phyloP scores from a whole-genome alignment of 2,797 vertebrate species.

The Loris lydekkerianus region DNA sequence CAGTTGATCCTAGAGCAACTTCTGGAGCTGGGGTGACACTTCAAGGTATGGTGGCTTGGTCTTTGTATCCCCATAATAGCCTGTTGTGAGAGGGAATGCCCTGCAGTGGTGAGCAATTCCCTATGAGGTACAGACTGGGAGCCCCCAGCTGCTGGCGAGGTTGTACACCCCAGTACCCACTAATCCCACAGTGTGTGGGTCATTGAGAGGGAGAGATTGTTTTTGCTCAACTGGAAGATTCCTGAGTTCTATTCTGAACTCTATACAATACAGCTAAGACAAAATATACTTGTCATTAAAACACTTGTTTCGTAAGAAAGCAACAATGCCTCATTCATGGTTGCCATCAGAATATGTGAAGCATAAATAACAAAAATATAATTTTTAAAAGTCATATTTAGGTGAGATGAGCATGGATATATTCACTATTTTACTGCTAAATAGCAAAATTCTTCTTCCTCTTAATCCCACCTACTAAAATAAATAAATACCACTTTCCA shows the following conservation, averaged over 20 bases:
- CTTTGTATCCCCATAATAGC: neutral
- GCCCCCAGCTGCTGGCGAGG: neutral
- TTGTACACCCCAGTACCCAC: neutral
- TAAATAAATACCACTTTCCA: neutral
- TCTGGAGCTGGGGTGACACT: neutral
- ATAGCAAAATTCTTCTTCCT: neutral
- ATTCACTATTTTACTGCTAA: neutral
- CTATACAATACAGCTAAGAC: neutral
- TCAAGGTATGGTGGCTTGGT: rapidly evolving
- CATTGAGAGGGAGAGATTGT: neutral
- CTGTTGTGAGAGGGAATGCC: neutral
- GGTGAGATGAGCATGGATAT: neutral
- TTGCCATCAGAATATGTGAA: neutral
- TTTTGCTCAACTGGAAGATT: neutral
- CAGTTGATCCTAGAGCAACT: neutral
- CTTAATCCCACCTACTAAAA: neutral
- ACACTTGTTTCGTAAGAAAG: neutral
- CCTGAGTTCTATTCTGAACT: neutral
- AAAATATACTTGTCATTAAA: constrained; percentile 13
- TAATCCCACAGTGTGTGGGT: no score
- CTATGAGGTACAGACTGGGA: neutral
- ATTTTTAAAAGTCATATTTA: neutral
- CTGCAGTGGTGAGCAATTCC: neutral
- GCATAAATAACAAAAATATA: neutral
- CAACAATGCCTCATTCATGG: rapidly evolving